Percentiles rank a stretch among this genome's conserved stretches.
These are phyloP conservation scores for Lagocephalus sceleratus DNA, from an alignment of 2,797 vertebrate genomes.

Conservation along the genomic window DNA sequence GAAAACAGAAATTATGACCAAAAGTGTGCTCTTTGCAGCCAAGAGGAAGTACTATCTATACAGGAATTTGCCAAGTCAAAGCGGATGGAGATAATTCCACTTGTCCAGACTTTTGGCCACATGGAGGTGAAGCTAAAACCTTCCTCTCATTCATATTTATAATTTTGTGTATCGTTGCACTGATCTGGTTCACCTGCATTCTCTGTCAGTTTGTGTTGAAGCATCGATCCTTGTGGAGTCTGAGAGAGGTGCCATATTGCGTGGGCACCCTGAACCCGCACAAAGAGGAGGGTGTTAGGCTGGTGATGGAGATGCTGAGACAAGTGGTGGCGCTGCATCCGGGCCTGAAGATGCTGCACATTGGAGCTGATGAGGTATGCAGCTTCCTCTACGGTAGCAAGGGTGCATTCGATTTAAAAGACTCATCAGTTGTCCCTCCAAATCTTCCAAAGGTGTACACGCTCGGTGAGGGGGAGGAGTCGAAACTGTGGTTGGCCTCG, in stretches of 20 bases:
- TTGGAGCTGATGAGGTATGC: slow-evolving; percentile 79
- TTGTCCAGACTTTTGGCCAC: slow-evolving; percentile 95
- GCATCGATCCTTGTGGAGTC: slow-evolving; percentile 77
- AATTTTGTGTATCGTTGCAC: neutral
- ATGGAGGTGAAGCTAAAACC: slow-evolving; percentile 85
- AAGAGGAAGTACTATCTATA: slow-evolving; percentile 78
- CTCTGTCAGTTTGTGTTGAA: slow-evolving; percentile 89
- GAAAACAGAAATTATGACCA: neutral
- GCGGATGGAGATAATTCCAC: slow-evolving; percentile 85
- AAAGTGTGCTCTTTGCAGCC: slow-evolving; percentile 64
- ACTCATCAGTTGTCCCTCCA: neutral
- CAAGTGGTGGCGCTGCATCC: slow-evolving; percentile 87
- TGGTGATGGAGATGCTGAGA: slow-evolving; percentile 86
- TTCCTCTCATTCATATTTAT: neutral
- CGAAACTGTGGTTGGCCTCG: slow-evolving; percentile 80
- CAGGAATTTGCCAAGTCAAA: slow-evolving; percentile 76
- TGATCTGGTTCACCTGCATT: neutral
- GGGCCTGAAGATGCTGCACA: slow-evolving; percentile 71
- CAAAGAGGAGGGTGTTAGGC: slow-evolving; percentile 70
- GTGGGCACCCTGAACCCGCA: slow-evolving; percentile 92
- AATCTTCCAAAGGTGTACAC: slow-evolving; percentile 83
- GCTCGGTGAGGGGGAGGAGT: slow-evolving; percentile 88
- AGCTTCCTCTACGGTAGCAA: accelerated
- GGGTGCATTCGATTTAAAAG: no score
- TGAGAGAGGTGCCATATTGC: slow-evolving; percentile 83